Conservation (phyloP, 2,113 vertebrate genomes). For the Aramus guarauna region DNA sequence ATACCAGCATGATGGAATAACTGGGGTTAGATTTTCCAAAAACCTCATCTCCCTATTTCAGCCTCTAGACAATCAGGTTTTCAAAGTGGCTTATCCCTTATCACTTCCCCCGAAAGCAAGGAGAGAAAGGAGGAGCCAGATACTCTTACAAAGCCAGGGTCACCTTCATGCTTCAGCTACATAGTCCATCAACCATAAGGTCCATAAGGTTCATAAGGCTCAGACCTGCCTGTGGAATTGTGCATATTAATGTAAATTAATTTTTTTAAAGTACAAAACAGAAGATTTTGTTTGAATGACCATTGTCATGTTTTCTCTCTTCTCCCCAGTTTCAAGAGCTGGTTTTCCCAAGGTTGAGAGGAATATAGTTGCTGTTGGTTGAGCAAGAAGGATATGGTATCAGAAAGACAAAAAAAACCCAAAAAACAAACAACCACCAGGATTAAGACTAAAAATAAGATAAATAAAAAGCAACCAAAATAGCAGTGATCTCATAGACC, state of each 20-base stretch:
- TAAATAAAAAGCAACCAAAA: neutral
- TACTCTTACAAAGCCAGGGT: neutral
- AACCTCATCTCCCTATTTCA: neutral
- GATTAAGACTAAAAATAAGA: neutral
- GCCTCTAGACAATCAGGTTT: neutral
- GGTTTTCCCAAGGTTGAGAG: neutral
- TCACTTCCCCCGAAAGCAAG: accelerated
- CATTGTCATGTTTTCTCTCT: neutral
- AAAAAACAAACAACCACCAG: neutral
- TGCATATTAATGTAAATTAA: neutral
- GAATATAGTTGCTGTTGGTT: neutral
- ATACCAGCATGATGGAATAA: neutral
- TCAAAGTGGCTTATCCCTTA: neutral
- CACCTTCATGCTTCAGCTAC: neutral
- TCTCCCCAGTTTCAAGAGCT: neutral
- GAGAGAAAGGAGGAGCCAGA: neutral
- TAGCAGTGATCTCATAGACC: neutral
- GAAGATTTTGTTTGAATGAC: neutral
- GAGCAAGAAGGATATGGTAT: neutral
- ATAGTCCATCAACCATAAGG: neutral
- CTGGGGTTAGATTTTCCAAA: neutral
- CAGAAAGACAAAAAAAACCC: neutral
- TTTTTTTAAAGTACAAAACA: neutral
- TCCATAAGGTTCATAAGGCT: neutral
- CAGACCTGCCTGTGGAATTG: neutral